Conservation (phyloP, 92 coral and sea anemone species). For the Porites evermanni region DNA sequence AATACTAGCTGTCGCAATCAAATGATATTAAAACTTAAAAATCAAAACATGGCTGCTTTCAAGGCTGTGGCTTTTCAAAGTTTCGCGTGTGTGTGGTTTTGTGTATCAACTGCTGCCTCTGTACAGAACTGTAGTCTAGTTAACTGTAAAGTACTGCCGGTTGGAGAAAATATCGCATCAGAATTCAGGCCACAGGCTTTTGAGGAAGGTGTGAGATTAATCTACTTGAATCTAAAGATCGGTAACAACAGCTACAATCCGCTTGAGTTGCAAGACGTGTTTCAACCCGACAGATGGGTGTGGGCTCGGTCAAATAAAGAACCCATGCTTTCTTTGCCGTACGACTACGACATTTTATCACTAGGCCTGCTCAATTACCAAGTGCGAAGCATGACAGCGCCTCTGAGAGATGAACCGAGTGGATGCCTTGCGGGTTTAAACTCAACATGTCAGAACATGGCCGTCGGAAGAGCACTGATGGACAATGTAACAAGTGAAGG, state of each 20-base stretch:
- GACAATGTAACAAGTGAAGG: not conserved
- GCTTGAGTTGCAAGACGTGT: not conserved
- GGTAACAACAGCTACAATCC: slow-evolving; percentile 12
- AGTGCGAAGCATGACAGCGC: not conserved
- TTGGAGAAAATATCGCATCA: not conserved
- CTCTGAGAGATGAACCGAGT: slow-evolving; percentile 19
- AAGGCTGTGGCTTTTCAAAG: not conserved
- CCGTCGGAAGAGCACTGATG: slow-evolving; percentile 10
- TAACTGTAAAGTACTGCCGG: not conserved
- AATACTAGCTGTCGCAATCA: too few relatives aligned
- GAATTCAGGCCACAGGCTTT: not conserved
- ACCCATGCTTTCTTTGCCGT: not conserved
- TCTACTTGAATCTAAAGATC: not conserved
- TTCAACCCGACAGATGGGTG: slow-evolving; percentile 6
- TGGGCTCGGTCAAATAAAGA: slow-evolving; percentile 4
- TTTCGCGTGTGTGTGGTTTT: not conserved
- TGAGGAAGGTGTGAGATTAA: not conserved
- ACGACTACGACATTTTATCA: slow-evolving; percentile 18
- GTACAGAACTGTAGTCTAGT: not conserved
- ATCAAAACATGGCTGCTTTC: not conserved
- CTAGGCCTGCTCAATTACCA: slow-evolving; percentile 15
- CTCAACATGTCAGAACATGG: not conserved
- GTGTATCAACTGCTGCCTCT: not conserved
- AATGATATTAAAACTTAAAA: too few relatives aligned
- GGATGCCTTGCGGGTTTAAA: slow-evolving; percentile 13